Percentiles rank a stretch among this genome's conserved stretches.
phyloP scores from a whole-genome alignment of 2,113 vertebrate species.

The Phyllopteryx taeniolatus region DNA sequence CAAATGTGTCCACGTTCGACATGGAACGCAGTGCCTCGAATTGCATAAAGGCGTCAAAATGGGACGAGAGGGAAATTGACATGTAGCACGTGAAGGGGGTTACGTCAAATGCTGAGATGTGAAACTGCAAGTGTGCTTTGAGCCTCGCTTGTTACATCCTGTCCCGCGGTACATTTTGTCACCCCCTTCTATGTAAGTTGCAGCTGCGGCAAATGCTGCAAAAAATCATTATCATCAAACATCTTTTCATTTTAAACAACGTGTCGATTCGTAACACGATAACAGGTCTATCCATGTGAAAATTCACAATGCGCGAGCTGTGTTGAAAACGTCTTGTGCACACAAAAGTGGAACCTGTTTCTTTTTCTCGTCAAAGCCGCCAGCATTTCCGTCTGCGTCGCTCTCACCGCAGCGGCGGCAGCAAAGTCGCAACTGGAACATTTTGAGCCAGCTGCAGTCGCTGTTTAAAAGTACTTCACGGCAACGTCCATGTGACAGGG shows the following conservation, averaged over 20 bases:
- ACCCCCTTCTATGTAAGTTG: not conserved
- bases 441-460: not conserved
- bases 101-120: conserved; percentile 37
- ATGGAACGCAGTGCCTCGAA: not conserved
- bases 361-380: conserved; percentile 78
- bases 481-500: not conserved
- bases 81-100: not conserved
- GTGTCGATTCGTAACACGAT: not conserved
- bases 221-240: not conserved
- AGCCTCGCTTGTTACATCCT: conserved; percentile 1
- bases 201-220: not conserved
- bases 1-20: not conserved
- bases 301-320: not conserved
- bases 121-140: conserved; percentile 51
- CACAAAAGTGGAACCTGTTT: conserved; percentile 71
- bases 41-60: not conserved
- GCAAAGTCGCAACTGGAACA: conserved; percentile 62
- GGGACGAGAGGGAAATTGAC: conserved; percentile 22
- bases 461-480: not conserved
- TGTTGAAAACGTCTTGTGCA: conserved; percentile 56
- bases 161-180: not conserved
- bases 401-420: conserved; percentile 64
- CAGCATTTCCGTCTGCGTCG: conserved; percentile 82
- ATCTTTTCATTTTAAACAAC: not conserved
- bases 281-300: not conserved